A percentile compares a stretch with the other conserved stretches of the same genome.
Conservation (phyloP, 2,113 vertebrate species). For the Phrynocephalus versicolor region DNA sequence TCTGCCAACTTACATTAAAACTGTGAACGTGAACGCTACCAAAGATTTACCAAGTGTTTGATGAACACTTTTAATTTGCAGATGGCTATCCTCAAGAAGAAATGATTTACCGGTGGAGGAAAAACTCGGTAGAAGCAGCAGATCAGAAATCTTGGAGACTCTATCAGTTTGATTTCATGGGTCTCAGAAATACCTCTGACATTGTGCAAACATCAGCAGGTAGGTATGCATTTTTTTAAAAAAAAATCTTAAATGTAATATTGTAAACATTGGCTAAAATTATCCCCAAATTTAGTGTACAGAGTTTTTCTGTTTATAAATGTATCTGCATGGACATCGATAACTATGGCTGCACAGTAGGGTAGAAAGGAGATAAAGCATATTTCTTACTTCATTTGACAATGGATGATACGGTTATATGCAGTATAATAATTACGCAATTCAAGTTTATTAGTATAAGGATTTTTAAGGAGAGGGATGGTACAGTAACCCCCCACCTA, state of each 20-base stretch:
- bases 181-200: slow-evolving; percentile 91
- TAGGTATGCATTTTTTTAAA: slow-evolving; percentile 63
- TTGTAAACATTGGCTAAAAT: neutral
- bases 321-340: neutral
- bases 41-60: neutral
- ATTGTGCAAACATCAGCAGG: slow-evolving; percentile 90
- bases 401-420: neutral
- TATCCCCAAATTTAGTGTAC: neutral
- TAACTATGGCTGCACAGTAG: neutral
- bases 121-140: slow-evolving; percentile 92
- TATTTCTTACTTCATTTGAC: neutral
- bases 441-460: neutral
- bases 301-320: neutral
- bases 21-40: neutral
- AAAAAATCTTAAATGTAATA: neutral
- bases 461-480: neutral
- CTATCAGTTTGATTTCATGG: slow-evolving; percentile 98
- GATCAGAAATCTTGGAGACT: slow-evolving; percentile 97
- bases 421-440: neutral
- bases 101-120: slow-evolving; percentile 96
- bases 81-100: slow-evolving; percentile 96
- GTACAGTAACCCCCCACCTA: too few species aligned
- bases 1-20: neutral
- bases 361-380: neutral
- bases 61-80: slow-evolving; percentile 70